Percentiles rank a stretch among this genome's conserved stretches.
phyloP scores from a whole-genome alignment of 2,888 invertebrate genomes.

The Phrixothrix hirtus region DNA sequence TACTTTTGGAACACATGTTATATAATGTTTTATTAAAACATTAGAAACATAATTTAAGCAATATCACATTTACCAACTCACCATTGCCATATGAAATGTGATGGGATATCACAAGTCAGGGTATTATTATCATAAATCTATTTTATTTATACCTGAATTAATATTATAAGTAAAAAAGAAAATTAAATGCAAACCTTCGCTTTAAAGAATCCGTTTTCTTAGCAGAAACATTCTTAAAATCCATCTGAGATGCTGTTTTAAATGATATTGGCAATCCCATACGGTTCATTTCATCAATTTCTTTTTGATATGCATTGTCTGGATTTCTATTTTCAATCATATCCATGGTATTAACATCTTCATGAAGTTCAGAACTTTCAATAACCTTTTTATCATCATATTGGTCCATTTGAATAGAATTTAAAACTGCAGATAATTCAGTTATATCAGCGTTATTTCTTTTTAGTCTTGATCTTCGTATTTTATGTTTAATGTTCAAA shows the following conservation, averaged over 20 bases:
- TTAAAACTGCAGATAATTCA: slow-evolving; percentile 4
- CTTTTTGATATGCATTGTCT: not conserved
- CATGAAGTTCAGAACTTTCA: not conserved
- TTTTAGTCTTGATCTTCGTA: not conserved
- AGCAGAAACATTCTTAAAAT: not conserved
- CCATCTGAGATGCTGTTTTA: not conserved
- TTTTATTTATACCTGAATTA: too few species aligned
- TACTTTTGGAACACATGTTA: too few species aligned
- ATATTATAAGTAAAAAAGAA: too few species aligned
- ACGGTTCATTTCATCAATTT: slow-evolving; percentile 1
- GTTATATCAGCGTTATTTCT: not conserved
- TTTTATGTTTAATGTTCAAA: not conserved
- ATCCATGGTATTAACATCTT: not conserved
- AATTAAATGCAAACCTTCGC: too few species aligned
- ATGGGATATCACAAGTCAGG: too few species aligned
- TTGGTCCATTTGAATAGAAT: slow-evolving; percentile 3
- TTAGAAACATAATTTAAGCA: too few species aligned
- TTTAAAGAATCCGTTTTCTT: too few species aligned
- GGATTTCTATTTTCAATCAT: not conserved
- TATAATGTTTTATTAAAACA: too few species aligned
- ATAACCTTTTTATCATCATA: not conserved
- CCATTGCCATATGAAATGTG: too few species aligned
- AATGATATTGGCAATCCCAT: slow-evolving; percentile 1
- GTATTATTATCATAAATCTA: too few species aligned
- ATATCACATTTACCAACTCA: too few species aligned